These are phyloP conservation scores for Heterochromis multidens DNA, from an alignment of 2,113 vertebrate genomes.

Conservation along the genomic window DNA sequence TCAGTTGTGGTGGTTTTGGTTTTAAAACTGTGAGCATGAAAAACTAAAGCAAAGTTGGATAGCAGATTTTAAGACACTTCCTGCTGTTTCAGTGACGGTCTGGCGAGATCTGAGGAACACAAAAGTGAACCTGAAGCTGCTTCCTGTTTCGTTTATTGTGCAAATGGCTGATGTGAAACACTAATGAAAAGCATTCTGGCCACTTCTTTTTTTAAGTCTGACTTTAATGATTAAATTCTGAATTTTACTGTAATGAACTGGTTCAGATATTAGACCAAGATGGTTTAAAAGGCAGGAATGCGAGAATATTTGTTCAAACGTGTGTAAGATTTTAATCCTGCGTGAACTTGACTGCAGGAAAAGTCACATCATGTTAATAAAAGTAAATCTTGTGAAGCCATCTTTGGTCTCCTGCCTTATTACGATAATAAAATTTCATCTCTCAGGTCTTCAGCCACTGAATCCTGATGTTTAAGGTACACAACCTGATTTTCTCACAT, in stretches of 20 bases:
- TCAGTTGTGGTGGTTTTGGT: neutral
- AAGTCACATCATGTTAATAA: neutral
- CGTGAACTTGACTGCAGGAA: too few relatives aligned
- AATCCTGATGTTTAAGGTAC: neutral
- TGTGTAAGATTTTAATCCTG: neutral
- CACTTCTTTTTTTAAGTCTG: too few relatives aligned
- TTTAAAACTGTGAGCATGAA: neutral
- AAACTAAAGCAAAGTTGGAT: neutral
- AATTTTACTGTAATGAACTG: too few relatives aligned
- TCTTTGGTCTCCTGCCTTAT: neutral
- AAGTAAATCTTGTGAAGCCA: neutral
- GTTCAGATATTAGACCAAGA: too few relatives aligned
- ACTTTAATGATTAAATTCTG: too few relatives aligned
- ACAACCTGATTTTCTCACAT: neutral
- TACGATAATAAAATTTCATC: neutral
- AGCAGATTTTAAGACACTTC: neutral
- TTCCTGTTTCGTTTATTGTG: neutral
- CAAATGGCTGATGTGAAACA: neutral
- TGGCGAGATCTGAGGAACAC: neutral
- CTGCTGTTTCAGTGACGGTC: constrained; percentile 8
- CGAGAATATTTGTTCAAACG: neutral
- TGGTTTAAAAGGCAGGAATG: neutral
- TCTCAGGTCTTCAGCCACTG: neutral
- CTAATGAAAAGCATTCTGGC: neutral
- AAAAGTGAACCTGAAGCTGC: neutral